Evolutionary conservation across 2,888 invertebrate genomes (phyloP), one percentile per base, ranked within the genome.

Genomic region (Meteorus colon): DNA sequence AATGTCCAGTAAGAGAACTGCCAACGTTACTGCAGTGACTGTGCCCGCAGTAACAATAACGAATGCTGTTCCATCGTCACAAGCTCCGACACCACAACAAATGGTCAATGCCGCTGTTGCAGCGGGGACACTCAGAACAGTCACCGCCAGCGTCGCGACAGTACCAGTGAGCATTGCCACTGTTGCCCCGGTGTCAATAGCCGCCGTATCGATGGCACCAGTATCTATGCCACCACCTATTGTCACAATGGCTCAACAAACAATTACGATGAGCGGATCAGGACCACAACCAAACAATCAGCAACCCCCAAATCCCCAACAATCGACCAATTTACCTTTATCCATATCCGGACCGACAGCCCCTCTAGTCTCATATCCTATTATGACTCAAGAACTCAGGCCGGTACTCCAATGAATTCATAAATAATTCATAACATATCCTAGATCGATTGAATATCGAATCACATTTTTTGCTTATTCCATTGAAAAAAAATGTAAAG

Each of bases 281-380:
- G 88, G 88, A n/a, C 88, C 89, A 2, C 88, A 88, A 62, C 83
- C 84, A 16, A 85, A 85, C 12, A 88, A 88, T 81, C 88, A 87
- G 68, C 88, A 87, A 74, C 89, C 90, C 41, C 91, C 91, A 4
- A 91, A 91, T 62, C 81, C 86, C 3, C 89, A 89, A 68, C 91
- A 91, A 81, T 79, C 86, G 5, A 82, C 85, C n/a, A 86, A 82
- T 78, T 80, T 88, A 82, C 91, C 92, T 34, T 89, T 92, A 19
- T 92, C 92, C 4, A 91, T 93, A 90, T 92, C 92, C 3, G 92
- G 92, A 81, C 91, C 92, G 5, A 91, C 92, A 0, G 92, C 92
- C 74, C 92, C 93, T 2, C 91, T 93, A 84, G 92, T 93, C 67
- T 93, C 93, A 0, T 93, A 93, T 84, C 93, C 94, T 1, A 93